Evolutionary conservation across 2,113 vertebrate genomes (phyloP).

Genomic region (Pholis gunnellus): DNA sequence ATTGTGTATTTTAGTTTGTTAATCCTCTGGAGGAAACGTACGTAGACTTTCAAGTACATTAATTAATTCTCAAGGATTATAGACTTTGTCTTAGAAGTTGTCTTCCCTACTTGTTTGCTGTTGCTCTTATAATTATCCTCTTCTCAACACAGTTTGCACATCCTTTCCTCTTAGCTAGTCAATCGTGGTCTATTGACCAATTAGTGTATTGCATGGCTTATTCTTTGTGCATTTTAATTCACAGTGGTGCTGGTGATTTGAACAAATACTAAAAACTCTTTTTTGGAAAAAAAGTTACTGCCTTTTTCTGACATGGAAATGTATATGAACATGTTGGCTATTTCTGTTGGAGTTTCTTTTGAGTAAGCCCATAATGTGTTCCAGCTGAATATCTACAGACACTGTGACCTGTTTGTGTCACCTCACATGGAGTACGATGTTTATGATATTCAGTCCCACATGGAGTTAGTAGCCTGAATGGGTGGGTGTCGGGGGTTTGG

Average conservation of each 20-base stretch:
- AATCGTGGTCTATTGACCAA: not conserved
- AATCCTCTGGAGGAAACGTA: constrained; percentile 1
- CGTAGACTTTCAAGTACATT: constrained; percentile 14
- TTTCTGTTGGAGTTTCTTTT: not conserved
- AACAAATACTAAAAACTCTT: not conserved
- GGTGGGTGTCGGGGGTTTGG: not conserved
- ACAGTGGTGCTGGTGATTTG: not conserved
- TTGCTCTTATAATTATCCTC: constrained; percentile 22
- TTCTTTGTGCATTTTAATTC: not conserved
- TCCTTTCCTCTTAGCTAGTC: not conserved
- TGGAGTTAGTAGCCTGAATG: not conserved
- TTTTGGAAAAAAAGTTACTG: not conserved
- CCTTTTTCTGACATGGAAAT: not conserved
- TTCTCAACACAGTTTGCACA: constrained; percentile 9
- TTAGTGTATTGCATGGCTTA: not conserved
- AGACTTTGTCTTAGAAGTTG: constrained; percentile 6
- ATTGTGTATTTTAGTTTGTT: constrained; percentile 29
- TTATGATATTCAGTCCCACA: constrained; percentile 20
- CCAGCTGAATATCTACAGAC: constrained; percentile 23
- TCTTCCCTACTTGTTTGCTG: constrained; percentile 3
- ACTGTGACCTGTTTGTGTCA: constrained; percentile 32
- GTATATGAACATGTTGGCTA: not conserved
- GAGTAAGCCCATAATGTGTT: not conserved
- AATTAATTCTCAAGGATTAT: constrained; percentile 44
- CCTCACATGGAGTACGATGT: constrained; percentile 43